phyloP scores from a whole-genome alignment of 2,797 vertebrate species.

The Typhlichthys eigenmanni region DNA sequence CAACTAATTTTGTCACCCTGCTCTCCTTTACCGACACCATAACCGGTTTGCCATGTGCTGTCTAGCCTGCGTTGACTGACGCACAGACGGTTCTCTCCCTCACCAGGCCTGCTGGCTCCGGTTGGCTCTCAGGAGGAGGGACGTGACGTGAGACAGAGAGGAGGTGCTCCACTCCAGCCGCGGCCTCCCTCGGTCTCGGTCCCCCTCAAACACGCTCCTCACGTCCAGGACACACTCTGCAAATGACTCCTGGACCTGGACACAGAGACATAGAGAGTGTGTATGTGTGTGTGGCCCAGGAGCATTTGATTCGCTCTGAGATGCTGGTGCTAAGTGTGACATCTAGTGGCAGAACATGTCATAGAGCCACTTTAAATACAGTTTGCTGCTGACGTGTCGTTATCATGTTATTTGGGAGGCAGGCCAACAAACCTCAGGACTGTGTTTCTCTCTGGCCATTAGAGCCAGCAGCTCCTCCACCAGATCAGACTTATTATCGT shows the following conservation, averaged over 20 bases:
- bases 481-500: slow-evolving; percentile 68
- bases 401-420: not conserved
- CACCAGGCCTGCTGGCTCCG: slow-evolving; percentile 86
- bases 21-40: no score
- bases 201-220: slow-evolving; percentile 60
- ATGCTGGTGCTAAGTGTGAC: not conserved
- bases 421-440: slow-evolving; percentile 79
- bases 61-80: not conserved
- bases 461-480: slow-evolving; percentile 83
- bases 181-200: slow-evolving; percentile 12
- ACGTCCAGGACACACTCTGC: slow-evolving; percentile 85
- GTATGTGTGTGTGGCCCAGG: no score
- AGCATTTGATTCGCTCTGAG: not conserved
- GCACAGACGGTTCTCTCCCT: slow-evolving; percentile 15
- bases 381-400: no score
- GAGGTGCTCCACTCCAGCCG: slow-evolving; percentile 66
- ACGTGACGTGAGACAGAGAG: slow-evolving; percentile 65
- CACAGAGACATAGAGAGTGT: not conserved
- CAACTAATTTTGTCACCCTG: no score
- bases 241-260: slow-evolving; percentile 83
- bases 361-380: no score
- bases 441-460: slow-evolving; percentile 88
- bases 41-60: no score
- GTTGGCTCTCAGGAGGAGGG: slow-evolving; percentile 81
- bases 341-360: no score